Base-by-base conservation (phyloP, 2,797 vertebrate species). In the Tragopan temminckii region DNA sequence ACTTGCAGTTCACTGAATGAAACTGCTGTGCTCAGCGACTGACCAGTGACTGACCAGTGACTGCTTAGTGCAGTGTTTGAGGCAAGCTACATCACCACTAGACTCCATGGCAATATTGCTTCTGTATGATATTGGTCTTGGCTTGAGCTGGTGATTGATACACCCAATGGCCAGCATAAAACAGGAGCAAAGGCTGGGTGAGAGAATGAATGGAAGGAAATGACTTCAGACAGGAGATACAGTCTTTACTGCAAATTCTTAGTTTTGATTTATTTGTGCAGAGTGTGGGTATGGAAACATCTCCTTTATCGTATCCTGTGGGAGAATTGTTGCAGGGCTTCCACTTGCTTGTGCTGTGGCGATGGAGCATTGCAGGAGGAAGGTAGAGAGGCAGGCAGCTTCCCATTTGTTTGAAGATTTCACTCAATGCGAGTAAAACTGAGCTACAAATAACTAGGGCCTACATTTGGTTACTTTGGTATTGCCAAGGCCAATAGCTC, bases 141-240 rank as follows among this genome's bases (percentile, higher is more conserved):
- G 18, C 33, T 66, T 55, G n/a, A 68, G 14, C 33, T 12, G 8
- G 9, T 57, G 27, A 45, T 35, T 62, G 55, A 33, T 17, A 63
- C 53, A 57, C 63, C 45, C 0, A 0, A 9, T 3, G 43, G 12
- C n/a, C 69, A 38, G n/a, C 1, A 3, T 4, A 18, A 63, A 75
- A 66, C 12, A 11, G 2, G 58, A 46, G 24, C 13, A 55, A 45
- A 9, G 43, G 21, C 15, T 48, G n/a, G 3, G 35, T 52, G 36
- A 48, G 68, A 48, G 45, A 27, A n/a, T 45, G 16, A 81, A 57
- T 87, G 48, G 69, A 74, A 74, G 36, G 6, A 12, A 9, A 13
- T 29, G 3, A 25, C 18, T 40, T 43, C 29, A 62, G 27, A 17
- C 18, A 63, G 48, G 3, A 5, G 1, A 15, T 33, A 27, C 18